Conservation (phyloP, 2,888 invertebrate genomes). For the Liposcelis brunnea region DNA sequence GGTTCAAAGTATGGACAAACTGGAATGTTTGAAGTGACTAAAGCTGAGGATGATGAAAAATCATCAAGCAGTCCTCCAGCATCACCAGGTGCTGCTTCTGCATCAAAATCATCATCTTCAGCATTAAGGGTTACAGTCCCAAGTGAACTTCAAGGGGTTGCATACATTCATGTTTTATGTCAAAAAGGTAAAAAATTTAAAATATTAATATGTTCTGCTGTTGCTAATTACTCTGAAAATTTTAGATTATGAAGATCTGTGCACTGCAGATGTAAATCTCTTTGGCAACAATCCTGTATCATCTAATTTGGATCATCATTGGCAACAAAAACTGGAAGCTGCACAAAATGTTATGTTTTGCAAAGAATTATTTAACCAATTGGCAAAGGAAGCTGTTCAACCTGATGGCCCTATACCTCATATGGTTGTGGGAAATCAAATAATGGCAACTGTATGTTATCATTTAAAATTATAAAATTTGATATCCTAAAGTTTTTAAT, state of each 20-base stretch:
- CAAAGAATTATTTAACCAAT: conserved; percentile 84
- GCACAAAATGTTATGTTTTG: conserved; percentile 95
- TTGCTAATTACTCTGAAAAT: background rate
- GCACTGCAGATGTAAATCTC: conserved; percentile 64
- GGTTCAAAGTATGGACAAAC: conserved; percentile 88
- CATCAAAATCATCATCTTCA: conserved; percentile 39
- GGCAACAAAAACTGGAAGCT: conserved; percentile 93
- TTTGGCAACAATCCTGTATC: conserved; percentile 56
- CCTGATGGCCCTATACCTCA: conserved; percentile 86
- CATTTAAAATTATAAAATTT: background rate
- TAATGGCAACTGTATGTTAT: conserved; percentile 68
- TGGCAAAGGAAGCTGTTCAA: conserved; percentile 90
- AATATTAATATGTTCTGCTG: background rate
- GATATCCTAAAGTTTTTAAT: too few relatives aligned
- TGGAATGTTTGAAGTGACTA: conserved; percentile 89
- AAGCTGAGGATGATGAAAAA: conserved; percentile 64
- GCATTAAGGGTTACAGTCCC: conserved; percentile 83
- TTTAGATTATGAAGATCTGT: conserved; percentile 75
- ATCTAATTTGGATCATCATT: conserved; percentile 61
- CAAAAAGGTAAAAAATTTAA: conserved; percentile 50
- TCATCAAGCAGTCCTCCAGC: conserved; percentile 27
- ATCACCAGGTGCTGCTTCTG: conserved; percentile 23
- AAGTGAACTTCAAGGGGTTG: conserved; percentile 85
- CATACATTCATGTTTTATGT: conserved; percentile 88
- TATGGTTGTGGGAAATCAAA: conserved; percentile 93